Evolutionary conservation across 2,113 vertebrate genomes (phyloP).

Genomic region (Scomber colias): DNA sequence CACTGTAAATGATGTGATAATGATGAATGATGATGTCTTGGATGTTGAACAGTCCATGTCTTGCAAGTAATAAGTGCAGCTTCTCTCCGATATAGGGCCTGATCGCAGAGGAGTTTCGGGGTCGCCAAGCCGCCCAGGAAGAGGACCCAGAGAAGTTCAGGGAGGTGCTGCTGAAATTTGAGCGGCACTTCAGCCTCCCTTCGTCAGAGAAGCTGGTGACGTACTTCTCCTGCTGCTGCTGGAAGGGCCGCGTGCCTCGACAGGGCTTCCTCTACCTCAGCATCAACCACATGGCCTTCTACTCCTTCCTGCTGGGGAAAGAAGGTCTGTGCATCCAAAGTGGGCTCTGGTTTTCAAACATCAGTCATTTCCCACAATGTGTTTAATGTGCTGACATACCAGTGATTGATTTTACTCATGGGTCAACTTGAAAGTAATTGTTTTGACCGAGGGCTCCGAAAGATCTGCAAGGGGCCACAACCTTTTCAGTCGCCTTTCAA

Average conservation of each 20-base stretch:
- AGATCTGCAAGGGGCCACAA: no score
- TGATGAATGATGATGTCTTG: not conserved
- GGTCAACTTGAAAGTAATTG: no score
- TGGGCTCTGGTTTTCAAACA: constrained; percentile 30
- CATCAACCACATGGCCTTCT: constrained; percentile 97
- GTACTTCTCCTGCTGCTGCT: constrained; percentile 96
- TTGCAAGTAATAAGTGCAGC: not conserved
- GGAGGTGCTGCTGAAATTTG: constrained; percentile 92
- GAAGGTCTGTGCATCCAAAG: constrained; percentile 85
- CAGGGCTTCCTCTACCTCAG: constrained; percentile 98
- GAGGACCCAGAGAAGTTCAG: constrained; percentile 94
- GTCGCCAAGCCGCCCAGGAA: constrained; percentile 91
- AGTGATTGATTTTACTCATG: no score
- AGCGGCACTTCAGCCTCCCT: constrained; percentile 93
- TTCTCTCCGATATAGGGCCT: constrained; percentile 86
- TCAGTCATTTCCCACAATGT: not conserved
- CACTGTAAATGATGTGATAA: not conserved
- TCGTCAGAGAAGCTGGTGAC: constrained; percentile 94
- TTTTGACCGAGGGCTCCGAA: no score
- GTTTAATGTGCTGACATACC: no score
- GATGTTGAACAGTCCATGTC: not conserved
- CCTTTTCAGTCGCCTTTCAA: no score
- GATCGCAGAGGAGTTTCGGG: constrained; percentile 93
- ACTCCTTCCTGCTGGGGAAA: constrained; percentile 97
- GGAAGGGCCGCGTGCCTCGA: constrained; percentile 97